Evolutionary conservation across 1,140 invertebrate genomes (phyloP).

Genomic region (Drosophila equinoxialis): DNA sequence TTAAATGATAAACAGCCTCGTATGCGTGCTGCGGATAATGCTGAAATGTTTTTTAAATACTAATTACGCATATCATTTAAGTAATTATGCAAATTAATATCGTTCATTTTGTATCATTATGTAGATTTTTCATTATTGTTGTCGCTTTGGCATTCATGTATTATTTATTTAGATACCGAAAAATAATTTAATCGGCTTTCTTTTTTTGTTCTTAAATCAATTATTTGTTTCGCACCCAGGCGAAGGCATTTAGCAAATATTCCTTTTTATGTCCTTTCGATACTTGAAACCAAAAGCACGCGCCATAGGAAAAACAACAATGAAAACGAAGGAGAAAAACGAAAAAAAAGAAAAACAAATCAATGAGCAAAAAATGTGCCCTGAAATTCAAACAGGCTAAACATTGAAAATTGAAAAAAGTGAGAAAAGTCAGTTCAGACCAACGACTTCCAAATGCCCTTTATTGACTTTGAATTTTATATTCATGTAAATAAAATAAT

Average conservation of each 20-base stretch:
- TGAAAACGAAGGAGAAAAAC: slow-evolving; percentile 8
- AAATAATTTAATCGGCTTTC: slow-evolving; percentile 41
- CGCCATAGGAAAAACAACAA: slow-evolving; percentile 23
- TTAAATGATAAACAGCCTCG: slow-evolving; percentile 24
- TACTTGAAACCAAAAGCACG: slow-evolving; percentile 30
- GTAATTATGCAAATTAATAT: slow-evolving; percentile 52
- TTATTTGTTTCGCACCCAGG: slow-evolving; percentile 33
- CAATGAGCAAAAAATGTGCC: slow-evolving; percentile 22
- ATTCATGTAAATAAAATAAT: too few species aligned
- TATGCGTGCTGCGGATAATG: not conserved
- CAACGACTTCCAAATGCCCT: not conserved
- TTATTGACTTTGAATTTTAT: not conserved
- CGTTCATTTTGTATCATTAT: slow-evolving; percentile 11
- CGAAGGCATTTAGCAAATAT: slow-evolving; percentile 2
- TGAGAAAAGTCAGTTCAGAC: not conserved
- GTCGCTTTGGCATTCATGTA: slow-evolving; percentile 10
- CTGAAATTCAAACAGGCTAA: slow-evolving; percentile 20
- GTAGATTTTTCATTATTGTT: not conserved
- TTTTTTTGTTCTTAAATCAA: slow-evolving; percentile 25
- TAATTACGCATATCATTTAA: slow-evolving; percentile 48
- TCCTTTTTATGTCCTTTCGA: slow-evolving; percentile 10
- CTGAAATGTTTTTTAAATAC: slow-evolving; percentile 13
- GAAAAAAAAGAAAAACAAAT: slow-evolving; percentile 19
- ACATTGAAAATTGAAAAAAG: slow-evolving; percentile 8
- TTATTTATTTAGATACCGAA: slow-evolving; percentile 28